Base-by-base conservation (phyloP, 92 coral and sea anemone species). In the Siderastrea radians region DNA sequence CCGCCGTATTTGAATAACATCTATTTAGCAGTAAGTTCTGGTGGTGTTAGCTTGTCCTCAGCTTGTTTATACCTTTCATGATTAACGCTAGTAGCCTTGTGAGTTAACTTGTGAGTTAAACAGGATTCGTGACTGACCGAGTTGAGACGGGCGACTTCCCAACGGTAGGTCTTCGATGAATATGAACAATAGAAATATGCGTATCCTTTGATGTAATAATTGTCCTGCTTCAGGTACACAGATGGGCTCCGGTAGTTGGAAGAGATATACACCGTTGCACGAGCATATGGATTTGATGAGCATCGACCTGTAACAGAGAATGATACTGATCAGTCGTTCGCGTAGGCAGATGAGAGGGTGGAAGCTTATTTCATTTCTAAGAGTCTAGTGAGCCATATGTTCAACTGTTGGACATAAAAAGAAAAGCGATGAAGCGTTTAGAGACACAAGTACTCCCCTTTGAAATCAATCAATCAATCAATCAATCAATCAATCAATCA, bases 241-340 rank as follows among this genome's bases (percentile, higher is more conserved):
- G 67, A 43, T 26, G 88, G 88, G 50, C 19, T 8, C 61, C 3
- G 2, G 13, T 72, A 48, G 78, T 49, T 6, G 2, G 10, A 11
- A 26, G 88, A 84, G 2, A 84, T 3, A 51, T 11, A 11, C 14
- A 60, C 50, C 12, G 4, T 3, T 8, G 63, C 81, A 16, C 72
- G 50, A 49, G 52, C 73, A 19, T 73, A 84, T 4, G 88, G 81
- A 46, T 74, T 72, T 19, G 51, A 52, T 49, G 1, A 7, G 13
- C 80, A 83, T 12, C 17, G 80, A 0, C 80, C 87, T 83, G 59
- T 7, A 72, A 59, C 11, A 2, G n/a, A 78, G n/a, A 78, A 26
- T 6, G 11, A 38, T 50, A 53, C 43, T 7, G 10, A 45, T 70
- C 12, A 13, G 53, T 46, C 19, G 19, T 47, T 13, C 5, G 13